Conservation (phyloP, 2,113 vertebrate genomes). For the Phodopus roborovskii region DNA sequence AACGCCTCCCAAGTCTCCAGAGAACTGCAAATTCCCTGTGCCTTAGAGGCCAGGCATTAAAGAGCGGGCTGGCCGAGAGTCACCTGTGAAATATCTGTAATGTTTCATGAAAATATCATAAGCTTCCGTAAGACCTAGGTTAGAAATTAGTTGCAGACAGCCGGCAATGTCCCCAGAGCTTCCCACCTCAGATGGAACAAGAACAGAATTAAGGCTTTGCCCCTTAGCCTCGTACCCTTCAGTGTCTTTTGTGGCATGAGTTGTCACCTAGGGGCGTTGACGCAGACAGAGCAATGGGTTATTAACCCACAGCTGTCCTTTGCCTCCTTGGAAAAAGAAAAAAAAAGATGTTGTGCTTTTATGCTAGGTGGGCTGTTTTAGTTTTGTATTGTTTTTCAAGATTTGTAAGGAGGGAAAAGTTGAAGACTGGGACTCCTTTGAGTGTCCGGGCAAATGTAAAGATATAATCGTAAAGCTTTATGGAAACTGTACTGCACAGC, state of each 20-base stretch:
- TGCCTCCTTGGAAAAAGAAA: not conserved
- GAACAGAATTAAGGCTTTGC: not conserved
- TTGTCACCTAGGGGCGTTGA: not conserved
- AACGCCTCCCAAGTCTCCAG: not conserved
- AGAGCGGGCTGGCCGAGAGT: constrained; percentile 17
- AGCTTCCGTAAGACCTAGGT: not conserved
- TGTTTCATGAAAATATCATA: not conserved
- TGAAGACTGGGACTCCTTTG: constrained; percentile 25
- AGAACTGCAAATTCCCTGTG: not conserved
- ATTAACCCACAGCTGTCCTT: not conserved
- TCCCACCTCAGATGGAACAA: not conserved
- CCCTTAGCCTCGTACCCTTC: not conserved
- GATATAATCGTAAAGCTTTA: not conserved
- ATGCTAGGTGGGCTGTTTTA: not conserved
- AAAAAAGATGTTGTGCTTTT: constrained; percentile 52
- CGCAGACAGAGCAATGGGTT: not conserved
- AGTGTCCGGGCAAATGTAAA: constrained; percentile 5
- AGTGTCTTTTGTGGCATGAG: not conserved
- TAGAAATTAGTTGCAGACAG: not conserved
- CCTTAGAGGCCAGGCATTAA: not conserved
- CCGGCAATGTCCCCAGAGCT: not conserved
- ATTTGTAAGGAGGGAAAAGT: not conserved
- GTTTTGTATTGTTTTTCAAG: not conserved
- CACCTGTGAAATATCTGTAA: not conserved
- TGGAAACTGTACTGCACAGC: not conserved